A percentile compares a stretch with the other conserved stretches of the same genome.
phyloP scores from a whole-genome alignment of 1,140 invertebrate genomes.

The Sitophilus oryzae region DNA sequence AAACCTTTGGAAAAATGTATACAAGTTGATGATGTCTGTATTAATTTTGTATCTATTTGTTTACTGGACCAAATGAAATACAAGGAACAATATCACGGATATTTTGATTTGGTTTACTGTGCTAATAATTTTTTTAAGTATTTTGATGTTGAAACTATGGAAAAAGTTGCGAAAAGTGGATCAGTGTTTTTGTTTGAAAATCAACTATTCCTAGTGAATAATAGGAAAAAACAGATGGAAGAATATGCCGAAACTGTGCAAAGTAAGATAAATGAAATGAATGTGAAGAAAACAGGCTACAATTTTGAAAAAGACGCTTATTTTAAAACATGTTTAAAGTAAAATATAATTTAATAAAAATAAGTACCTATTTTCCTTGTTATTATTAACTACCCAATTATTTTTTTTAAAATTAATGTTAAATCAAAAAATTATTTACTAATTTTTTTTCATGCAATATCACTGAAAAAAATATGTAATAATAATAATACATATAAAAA shows the following conservation, averaged over 20 bases:
- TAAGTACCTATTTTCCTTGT: background rate
- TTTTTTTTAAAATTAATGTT: too few relatives aligned
- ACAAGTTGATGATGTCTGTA: conserved; percentile 26
- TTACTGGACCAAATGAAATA: conserved; percentile 28
- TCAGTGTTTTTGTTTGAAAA: conserved; percentile 35
- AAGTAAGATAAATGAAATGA: conserved; percentile 26
- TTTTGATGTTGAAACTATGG: conserved; percentile 26
- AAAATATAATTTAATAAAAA: conserved; percentile 1
- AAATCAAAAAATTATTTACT: too few relatives aligned
- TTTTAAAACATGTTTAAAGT: conserved; percentile 32
- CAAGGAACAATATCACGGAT: conserved; percentile 30
- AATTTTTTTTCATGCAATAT: too few relatives aligned
- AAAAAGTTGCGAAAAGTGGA: conserved; percentile 26
- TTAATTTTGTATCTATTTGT: conserved; percentile 31
- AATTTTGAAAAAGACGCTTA: conserved; percentile 35
- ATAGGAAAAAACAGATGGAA: conserved; percentile 35
- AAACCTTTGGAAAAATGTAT: conserved; percentile 26
- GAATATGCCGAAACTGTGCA: conserved; percentile 28
- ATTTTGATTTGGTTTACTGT: conserved; percentile 40
- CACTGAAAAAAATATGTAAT: too few relatives aligned
- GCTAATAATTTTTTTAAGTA: conserved; percentile 32
- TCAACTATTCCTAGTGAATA: conserved; percentile 33
- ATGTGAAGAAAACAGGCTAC: conserved; percentile 25
- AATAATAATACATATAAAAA: too few relatives aligned
- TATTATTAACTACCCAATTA: too few relatives aligned